Percentiles rank a stretch among this genome's conserved stretches.
Conservation (phyloP, 1,140 invertebrate genomes). For the Mesaphorura yosii region DNA sequence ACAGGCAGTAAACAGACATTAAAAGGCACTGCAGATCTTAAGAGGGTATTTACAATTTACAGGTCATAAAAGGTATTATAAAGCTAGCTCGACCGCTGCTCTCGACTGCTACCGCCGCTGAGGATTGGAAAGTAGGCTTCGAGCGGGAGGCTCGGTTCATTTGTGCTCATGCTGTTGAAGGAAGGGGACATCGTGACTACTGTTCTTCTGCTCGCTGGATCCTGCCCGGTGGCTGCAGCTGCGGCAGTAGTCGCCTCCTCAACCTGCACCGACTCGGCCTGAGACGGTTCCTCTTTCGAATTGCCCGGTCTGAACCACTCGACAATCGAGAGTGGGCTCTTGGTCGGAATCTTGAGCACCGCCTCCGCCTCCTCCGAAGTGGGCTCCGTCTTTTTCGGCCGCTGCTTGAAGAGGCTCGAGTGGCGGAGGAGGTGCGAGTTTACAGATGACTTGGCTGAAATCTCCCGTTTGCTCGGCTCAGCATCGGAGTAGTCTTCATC, state of each 20-base stretch:
- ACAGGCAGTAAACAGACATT: too few species aligned
- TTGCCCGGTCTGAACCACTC: too few species aligned
- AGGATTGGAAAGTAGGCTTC: slow-evolving; percentile 23
- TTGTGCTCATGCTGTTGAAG: slow-evolving; percentile 24
- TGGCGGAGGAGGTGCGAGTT: too few species aligned
- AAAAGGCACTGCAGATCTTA: too few species aligned
- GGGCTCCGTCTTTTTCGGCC: not conserved
- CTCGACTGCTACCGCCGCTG: not conserved
- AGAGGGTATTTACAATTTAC: too few species aligned
- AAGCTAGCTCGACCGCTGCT: too few species aligned
- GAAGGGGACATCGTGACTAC: not conserved
- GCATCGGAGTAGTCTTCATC: not conserved
- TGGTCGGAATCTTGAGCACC: slow-evolving; percentile 7
- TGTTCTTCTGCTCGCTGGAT: not conserved
- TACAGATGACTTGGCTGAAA: not conserved
- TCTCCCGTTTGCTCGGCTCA: slow-evolving; percentile 4
- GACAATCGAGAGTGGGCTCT: too few species aligned
- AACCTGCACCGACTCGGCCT: not conserved
- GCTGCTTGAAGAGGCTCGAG: not conserved
- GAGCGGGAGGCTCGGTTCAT: slow-evolving; percentile 28
- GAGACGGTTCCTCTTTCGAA: not conserved
- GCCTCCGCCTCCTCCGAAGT: slow-evolving; percentile 3
- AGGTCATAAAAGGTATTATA: too few species aligned
- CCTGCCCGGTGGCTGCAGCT: not conserved
- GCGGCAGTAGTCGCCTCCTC: not conserved